Conservation (phyloP, 2,113 vertebrate genomes). For the Columba livia region DNA sequence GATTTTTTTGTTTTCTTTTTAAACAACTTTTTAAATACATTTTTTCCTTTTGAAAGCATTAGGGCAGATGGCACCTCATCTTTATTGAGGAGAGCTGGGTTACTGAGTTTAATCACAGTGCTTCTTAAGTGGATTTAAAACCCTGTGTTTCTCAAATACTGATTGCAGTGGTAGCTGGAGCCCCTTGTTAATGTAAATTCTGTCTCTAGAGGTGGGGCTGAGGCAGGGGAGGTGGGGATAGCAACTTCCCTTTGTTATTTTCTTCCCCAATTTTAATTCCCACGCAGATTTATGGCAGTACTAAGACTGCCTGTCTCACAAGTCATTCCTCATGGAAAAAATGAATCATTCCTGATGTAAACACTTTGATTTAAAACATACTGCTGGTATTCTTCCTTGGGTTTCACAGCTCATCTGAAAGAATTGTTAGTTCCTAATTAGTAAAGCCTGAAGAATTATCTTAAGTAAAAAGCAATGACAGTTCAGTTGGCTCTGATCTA, state of each 20-base stretch:
- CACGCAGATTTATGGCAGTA: slow-evolving; percentile 53
- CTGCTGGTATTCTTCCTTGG: slow-evolving; percentile 53
- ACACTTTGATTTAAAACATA: slow-evolving; percentile 77
- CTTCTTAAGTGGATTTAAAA: neutral
- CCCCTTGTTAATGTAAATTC: slow-evolving; percentile 43
- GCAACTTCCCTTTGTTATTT: slow-evolving; percentile 23
- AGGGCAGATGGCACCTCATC: neutral
- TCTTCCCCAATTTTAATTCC: slow-evolving; percentile 48
- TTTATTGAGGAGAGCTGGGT: neutral
- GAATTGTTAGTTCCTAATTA: slow-evolving; percentile 74
- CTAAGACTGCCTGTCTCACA: slow-evolving; percentile 44
- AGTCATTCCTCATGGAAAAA: slow-evolving; percentile 73
- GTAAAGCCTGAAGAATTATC: slow-evolving; percentile 69
- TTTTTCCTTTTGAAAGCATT: slow-evolving; percentile 2
- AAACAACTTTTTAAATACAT: neutral
- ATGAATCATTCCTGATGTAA: slow-evolving; percentile 73
- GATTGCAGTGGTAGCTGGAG: neutral
- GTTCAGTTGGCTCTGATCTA: slow-evolving; percentile 63
- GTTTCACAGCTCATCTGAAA: slow-evolving; percentile 61
- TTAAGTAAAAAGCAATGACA: slow-evolving; percentile 66
- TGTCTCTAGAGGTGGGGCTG: neutral
- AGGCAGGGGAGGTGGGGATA: neutral
- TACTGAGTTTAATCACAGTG: neutral
- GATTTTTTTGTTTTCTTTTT: neutral
- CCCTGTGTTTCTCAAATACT: neutral